phyloP scores from a whole-genome alignment of 37 sponge, comb jelly and placozoan genomes.

The Theonella swinhoei region DNA sequence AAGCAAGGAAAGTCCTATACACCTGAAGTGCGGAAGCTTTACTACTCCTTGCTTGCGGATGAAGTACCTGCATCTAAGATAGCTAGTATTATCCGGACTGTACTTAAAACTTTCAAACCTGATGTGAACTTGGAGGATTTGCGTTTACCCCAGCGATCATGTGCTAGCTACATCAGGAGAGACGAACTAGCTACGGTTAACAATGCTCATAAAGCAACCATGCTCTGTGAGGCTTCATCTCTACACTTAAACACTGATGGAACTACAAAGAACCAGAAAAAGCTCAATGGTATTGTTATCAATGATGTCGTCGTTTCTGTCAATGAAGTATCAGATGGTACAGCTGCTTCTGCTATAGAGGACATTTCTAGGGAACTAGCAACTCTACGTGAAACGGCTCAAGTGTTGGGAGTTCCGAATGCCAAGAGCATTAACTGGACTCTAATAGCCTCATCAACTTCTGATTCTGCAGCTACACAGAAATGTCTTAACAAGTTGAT shows the following conservation, averaged over 20 bases:
- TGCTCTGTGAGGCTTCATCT: not conserved
- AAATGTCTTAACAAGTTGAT: conserved; percentile 34
- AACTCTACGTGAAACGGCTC: conserved; percentile 8
- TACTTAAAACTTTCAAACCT: conserved; percentile 21
- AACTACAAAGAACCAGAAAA: conserved; percentile 38
- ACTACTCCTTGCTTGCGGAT: conserved; percentile 25
- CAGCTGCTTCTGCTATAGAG: conserved; percentile 9
- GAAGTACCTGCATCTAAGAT: conserved; percentile 32
- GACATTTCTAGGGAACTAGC: conserved; percentile 48
- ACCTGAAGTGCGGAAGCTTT: conserved; percentile 28
- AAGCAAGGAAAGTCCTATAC: conserved; percentile 11
- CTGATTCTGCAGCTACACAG: conserved; percentile 46
- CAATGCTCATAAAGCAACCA: conserved; percentile 41
- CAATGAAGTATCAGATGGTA: conserved; percentile 46
- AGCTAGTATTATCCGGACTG: conserved; percentile 15
- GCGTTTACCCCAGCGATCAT: conserved; percentile 17
- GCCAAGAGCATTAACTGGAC: conserved; percentile 38
- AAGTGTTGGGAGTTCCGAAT: conserved; percentile 19
- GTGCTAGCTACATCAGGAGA: conserved; percentile 30
- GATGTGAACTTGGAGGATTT: conserved; percentile 14
- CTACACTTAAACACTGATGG: conserved; percentile 45
- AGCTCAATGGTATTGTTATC: conserved; percentile 26
- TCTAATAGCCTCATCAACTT: conserved; percentile 27
- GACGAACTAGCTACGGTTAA: conserved; percentile 11
- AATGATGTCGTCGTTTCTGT: conserved; percentile 31